Evolutionary conservation across 2,797 vertebrate genomes (phyloP), one percentile per base, ranked within the genome.

Genomic region (Hozukius guyotensis): DNA sequence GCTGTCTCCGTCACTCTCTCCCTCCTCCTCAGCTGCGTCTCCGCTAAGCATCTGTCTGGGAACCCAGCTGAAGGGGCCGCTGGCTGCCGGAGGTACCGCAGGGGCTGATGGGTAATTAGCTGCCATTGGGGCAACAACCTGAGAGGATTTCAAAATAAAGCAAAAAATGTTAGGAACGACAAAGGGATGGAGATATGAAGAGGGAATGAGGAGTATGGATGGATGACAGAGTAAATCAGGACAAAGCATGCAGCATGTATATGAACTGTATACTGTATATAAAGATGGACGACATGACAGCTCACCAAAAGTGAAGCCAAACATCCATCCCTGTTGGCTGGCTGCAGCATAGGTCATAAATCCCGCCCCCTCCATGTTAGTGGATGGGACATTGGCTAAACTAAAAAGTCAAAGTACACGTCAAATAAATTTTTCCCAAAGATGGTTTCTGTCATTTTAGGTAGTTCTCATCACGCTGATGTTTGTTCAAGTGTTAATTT

Each of bases 21-120:
- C 96, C 8, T 97, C 97, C 68, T 98, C 97, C 75, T 97, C 96
- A 1, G 96, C 94, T 1, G 95, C 93, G 2, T 97, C 94, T 6
- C 97, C 97, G 8, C 97, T 98, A 65, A 98, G 96, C 97, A 98
- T 98, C 91, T 98, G 97, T 87, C 96, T 94, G 25, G 97, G 97
- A 67, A 98, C 97, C 77, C 97, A 97, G 90, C 97, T 97, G 95
- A 96, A 97, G 61, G 89, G 96, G 79, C 88, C 92, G 55, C 60
- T 94, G 82, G 88, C 92, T 32, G 92, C 77, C 0, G 91, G 88
- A 18, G 95, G 81, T 9, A 92, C 88, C 0, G 89, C 76, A 6
- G 93, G 80, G 72, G 89, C 89, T 67, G 95, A 91, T 74, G 94
- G 89, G 91, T 95, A 96, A 92, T 95, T 96, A 18, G 96, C 88